These are phyloP conservation scores for Hypercompe scribonia DNA, from an alignment of 2,888 invertebrate genomes.

Conservation along the genomic window DNA sequence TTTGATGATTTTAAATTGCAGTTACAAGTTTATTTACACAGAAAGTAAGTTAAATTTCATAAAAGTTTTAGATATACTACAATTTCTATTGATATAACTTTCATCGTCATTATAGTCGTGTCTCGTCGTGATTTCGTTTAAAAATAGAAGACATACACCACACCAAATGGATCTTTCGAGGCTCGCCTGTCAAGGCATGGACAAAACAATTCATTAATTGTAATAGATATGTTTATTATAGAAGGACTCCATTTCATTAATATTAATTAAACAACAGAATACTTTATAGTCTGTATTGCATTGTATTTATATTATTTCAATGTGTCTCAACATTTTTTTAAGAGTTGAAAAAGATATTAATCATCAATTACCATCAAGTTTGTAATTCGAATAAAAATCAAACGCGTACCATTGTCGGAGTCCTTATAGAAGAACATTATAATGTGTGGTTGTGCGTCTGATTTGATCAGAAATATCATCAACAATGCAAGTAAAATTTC, in stretches of 20 bases:
- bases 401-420: background rate
- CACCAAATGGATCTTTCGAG: conserved; percentile 12
- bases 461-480: background rate
- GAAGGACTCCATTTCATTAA: background rate
- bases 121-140: conserved; percentile 10
- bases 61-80: conserved; percentile 26
- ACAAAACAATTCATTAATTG: conserved; percentile 20
- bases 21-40: background rate
- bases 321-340: background rate
- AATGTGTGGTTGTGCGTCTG: background rate
- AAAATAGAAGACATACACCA: conserved; percentile 20
- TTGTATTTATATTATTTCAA: background rate
- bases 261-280: conserved; percentile 16
- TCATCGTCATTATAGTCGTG: conserved; percentile 22
- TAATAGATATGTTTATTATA: background rate
- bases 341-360: background rate
- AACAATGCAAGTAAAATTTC: background rate
- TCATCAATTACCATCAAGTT: background rate
- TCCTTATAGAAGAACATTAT: background rate
- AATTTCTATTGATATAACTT: conserved; percentile 30
- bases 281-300: background rate
- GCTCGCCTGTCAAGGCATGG: conserved; percentile 9
- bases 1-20: background rate
- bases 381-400: background rate
- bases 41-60: conserved; percentile 22